Base-by-base conservation (phyloP, 2,113 vertebrate genomes). In the Sminthopsis crassicaudata region DNA sequence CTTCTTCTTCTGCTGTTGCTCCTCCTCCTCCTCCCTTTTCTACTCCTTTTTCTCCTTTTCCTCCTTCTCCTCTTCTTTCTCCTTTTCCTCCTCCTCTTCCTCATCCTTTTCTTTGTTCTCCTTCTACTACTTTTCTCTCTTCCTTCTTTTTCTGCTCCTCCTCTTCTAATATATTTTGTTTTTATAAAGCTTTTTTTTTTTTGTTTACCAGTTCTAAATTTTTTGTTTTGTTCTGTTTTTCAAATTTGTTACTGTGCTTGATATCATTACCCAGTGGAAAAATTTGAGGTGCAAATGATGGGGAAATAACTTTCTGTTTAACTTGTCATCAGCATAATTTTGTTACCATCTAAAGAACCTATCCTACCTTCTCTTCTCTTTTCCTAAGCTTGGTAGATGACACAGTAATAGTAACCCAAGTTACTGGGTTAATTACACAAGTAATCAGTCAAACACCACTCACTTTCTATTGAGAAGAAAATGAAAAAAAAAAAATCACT, bases 381-480 rank as follows among this genome's bases (percentile, higher is more conserved):
- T 84, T 90, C 23, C 27, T 94, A 14, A 76, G 89, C 76, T 76
- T 54, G 12, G 42, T 46, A 89, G 46, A 27, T 26, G 14, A 84
- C 42, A n/a, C 90, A 50, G 42, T 91, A 88, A 55, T 50, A 46
- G 52, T 53, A 6, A 30, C 50, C 54, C 0, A 0, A 24, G 52
- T 53, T 96, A 42, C 53, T 89, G 53, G 36, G 22, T 91, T 91
- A 50, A 89, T 92, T 50, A 48, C 22, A 52, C 16, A 12, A 67
- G 46, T n/a, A 26, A 60, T 46, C 23, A 36, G 53, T 90, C 11
- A 23, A 93, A 46, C 23, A 27, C 92, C 55, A 55, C 53, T 57
- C 9, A 24, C 46, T 92, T 94, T 89, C n/a, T 89, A 84, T 95
- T 95, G 88, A 88, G 55, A 42, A 57, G 54, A 16, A 76, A 51